These are phyloP conservation scores for Stichopus chloronotus DNA, from an alignment of 35 echinoderm and acorn worm genomes.

Conservation along the genomic window DNA sequence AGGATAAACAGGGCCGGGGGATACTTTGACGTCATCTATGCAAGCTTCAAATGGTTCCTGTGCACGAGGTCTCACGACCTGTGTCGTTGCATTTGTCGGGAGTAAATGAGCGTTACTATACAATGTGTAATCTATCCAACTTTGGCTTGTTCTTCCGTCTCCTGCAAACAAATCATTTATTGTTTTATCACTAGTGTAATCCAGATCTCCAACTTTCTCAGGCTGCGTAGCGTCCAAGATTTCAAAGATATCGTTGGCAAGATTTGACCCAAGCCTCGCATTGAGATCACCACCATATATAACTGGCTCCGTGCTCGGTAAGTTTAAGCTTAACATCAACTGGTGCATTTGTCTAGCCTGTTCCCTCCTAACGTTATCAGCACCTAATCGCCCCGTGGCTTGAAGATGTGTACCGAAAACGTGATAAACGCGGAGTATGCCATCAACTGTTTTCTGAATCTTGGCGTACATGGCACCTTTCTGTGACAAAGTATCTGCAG, in stretches of 20 bases:
- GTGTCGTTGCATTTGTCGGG: slow-evolving; percentile 52
- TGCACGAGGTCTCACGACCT: slow-evolving; percentile 59
- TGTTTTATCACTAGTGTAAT: slow-evolving; percentile 66
- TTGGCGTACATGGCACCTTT: slow-evolving; percentile 93
- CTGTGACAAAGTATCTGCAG: slow-evolving; percentile 71
- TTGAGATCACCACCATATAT: slow-evolving; percentile 96
- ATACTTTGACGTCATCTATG: slow-evolving; percentile 54
- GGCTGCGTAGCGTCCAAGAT: slow-evolving; percentile 59
- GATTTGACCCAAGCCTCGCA: slow-evolving; percentile 16
- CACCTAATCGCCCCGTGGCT: slow-evolving; percentile 37
- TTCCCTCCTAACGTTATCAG: slow-evolving; percentile 59
- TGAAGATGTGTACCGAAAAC: slow-evolving; percentile 92
- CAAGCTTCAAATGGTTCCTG: slow-evolving; percentile 64
- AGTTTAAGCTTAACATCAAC: slow-evolving; percentile 69
- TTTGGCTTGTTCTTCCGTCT: slow-evolving; percentile 38
- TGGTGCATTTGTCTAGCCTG: slow-evolving; percentile 81
- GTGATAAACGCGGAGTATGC: slow-evolving; percentile 69
- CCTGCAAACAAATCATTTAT: slow-evolving; percentile 76
- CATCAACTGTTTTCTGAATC: slow-evolving; percentile 82
- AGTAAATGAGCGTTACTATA: slow-evolving; percentile 72
- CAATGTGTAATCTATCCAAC: slow-evolving; percentile 82
- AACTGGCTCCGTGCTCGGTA: slow-evolving; percentile 79
- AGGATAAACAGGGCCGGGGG: slow-evolving; percentile 46
- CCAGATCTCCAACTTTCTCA: slow-evolving; percentile 60
- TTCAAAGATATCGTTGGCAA: slow-evolving; percentile 59